A percentile compares a stretch with the other conserved stretches of the same genome.
Conservation (phyloP, 1,140 invertebrate species). For the Cherax destructor region DNA sequence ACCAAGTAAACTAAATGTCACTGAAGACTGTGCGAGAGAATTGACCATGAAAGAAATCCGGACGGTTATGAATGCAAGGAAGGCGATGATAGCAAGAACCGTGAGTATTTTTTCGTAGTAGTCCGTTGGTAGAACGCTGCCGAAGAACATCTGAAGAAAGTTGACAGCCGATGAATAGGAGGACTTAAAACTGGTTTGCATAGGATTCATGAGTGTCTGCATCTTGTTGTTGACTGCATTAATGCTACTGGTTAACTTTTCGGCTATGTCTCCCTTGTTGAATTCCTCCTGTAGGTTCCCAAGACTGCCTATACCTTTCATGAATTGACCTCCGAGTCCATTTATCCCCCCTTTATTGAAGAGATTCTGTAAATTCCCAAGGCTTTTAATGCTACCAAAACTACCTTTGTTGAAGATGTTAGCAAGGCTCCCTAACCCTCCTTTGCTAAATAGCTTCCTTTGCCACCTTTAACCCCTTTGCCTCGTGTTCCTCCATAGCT, state of each 20-base stretch:
- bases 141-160: slow-evolving; percentile 23
- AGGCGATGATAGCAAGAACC: slow-evolving; percentile 47
- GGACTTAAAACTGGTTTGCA: slow-evolving; percentile 26
- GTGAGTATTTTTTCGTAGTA: slow-evolving; percentile 60
- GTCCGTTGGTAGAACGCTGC: slow-evolving; percentile 21
- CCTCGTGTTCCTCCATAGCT: not conserved
- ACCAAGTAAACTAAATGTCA: slow-evolving; percentile 16
- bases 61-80: slow-evolving; percentile 31
- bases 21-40: slow-evolving; percentile 21
- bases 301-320: slow-evolving; percentile 11
- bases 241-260: not conserved
- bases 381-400: not conserved
- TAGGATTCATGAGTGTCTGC: slow-evolving; percentile 22
- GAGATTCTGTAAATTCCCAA: not conserved
- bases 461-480: not conserved
- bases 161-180: slow-evolving; percentile 32
- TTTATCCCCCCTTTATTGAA: not conserved
- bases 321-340: not conserved
- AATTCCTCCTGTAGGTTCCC: not conserved
- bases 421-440: not conserved
- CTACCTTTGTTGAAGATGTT: slow-evolving; percentile 12
- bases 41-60: slow-evolving; percentile 39
- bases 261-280: slow-evolving; percentile 4
- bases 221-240: slow-evolving; percentile 28
- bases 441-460: slow-evolving; percentile 2